A percentile compares a stretch with the other conserved stretches of the same genome.
phyloP scores from a whole-genome alignment of 2,113 vertebrate species.

The Ceyx margarethae region DNA sequence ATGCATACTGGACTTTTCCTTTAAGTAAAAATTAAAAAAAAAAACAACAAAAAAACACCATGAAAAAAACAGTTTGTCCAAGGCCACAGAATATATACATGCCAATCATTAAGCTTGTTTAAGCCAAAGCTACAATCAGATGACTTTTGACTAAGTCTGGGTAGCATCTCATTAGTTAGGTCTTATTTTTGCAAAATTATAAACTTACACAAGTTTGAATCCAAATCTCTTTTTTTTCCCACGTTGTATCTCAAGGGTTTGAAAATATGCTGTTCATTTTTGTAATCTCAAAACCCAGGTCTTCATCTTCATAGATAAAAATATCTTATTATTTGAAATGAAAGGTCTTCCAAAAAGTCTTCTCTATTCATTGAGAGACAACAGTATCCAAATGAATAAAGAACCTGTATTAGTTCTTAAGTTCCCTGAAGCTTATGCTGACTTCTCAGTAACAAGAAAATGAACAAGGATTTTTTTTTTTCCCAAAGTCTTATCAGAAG shows the following conservation, averaged over 20 bases:
- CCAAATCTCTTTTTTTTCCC: background rate
- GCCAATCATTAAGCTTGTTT: background rate
- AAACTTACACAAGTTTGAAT: background rate
- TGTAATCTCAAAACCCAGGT: background rate
- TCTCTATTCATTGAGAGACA: background rate
- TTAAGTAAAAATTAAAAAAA: background rate
- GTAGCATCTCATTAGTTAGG: background rate
- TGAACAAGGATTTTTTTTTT: background rate
- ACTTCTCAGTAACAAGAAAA: background rate
- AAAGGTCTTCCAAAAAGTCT: background rate
- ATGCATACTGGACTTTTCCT: background rate
- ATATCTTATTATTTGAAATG: background rate
- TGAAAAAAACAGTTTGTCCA: background rate
- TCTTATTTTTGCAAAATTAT: background rate
- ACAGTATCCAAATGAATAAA: background rate
- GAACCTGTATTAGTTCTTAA: background rate
- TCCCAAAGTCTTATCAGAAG: background rate
- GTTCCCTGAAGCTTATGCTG: background rate
- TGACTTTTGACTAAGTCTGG: background rate
- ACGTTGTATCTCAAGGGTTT: background rate
- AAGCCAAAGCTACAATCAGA: background rate
- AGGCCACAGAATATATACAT: background rate
- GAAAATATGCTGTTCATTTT: background rate
- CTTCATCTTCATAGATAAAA: background rate
- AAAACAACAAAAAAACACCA: background rate